Percentiles rank a stretch among this genome's conserved stretches.
These are phyloP conservation scores for Periphyllus acericola DNA, from an alignment of 2,888 invertebrate species.

Conservation along the genomic window DNA sequence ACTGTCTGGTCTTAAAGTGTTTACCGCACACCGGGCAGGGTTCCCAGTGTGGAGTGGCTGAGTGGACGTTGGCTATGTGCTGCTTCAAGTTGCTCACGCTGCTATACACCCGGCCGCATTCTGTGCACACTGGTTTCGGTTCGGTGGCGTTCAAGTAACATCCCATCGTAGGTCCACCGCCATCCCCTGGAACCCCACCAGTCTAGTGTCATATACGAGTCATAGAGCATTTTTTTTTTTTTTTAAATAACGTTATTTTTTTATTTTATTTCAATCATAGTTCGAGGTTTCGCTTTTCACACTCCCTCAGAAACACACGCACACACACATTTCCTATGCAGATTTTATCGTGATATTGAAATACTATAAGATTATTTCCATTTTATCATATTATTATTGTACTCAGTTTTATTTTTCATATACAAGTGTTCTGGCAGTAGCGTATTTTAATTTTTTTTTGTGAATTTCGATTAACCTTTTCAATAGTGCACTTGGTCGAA, in stretches of 20 bases:
- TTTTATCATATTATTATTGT: too few relatives aligned
- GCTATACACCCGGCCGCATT: conserved; percentile 67
- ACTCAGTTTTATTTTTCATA: too few relatives aligned
- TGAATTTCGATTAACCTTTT: too few relatives aligned
- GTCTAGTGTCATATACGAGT: conserved; percentile 62
- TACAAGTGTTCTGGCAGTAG: too few relatives aligned
- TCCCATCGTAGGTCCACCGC: conserved; percentile 61
- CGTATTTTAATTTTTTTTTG: too few relatives aligned
- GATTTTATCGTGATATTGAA: too few relatives aligned
- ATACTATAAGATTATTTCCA: too few relatives aligned
- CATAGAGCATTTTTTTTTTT: conserved; percentile 53
- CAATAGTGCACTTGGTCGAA: too few relatives aligned
- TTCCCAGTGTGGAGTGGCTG: conserved; percentile 78
- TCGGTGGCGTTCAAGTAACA: conserved; percentile 62
- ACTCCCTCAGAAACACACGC: not conserved
- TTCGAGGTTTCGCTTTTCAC: too few relatives aligned
- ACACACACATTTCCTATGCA: too few relatives aligned
- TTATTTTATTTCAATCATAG: too few relatives aligned
- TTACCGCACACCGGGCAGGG: conserved; percentile 80
- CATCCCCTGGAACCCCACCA: conserved; percentile 64
- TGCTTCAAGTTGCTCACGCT: conserved; percentile 77
- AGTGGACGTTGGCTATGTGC: conserved; percentile 81
- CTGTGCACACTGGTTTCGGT: conserved; percentile 66
- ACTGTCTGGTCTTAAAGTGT: conserved; percentile 81
- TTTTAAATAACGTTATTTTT: conserved; percentile 20